Conservation (phyloP, 2,888 invertebrate genomes). For the Sphaerolaimus hirsutus region DNA sequence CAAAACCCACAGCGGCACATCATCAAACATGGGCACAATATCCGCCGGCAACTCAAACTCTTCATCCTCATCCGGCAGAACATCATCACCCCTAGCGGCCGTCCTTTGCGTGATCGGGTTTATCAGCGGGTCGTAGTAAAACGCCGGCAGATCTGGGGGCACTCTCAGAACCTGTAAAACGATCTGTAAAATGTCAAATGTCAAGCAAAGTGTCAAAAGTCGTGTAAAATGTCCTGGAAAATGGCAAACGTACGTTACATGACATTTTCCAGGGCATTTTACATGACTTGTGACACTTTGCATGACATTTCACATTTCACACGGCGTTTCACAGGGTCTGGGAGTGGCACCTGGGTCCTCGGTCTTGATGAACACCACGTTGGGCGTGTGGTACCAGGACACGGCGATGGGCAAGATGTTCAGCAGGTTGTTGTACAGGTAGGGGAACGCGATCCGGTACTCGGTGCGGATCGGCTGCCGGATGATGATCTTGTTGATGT, state of each 20-base stretch:
- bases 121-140: constrained; percentile 96
- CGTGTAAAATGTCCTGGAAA: no score
- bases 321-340: no score
- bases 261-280: no score
- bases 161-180: no score
- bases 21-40: constrained; percentile 57
- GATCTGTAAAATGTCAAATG: no score
- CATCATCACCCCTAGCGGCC: constrained; percentile 46
- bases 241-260: no score
- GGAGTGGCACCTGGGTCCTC: no score
- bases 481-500: constrained; percentile 98
- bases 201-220: no score
- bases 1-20: constrained; percentile 58
- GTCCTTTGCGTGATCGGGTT: constrained; percentile 92
- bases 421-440: constrained; percentile 78
- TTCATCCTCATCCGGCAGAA: constrained; percentile 59
- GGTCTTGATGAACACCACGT: constrained; percentile 96
- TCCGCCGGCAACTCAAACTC: constrained; percentile 72
- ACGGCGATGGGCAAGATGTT: constrained; percentile 74
- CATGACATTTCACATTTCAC: no score
- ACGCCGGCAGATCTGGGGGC: constrained; percentile 90
- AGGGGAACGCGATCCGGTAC: constrained; percentile 95
- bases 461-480: constrained; percentile 92
- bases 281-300: no score
- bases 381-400: constrained; percentile 96